phyloP scores from a whole-genome alignment of 64 coral and sea anemone species.

The Acropora tenuis region DNA sequence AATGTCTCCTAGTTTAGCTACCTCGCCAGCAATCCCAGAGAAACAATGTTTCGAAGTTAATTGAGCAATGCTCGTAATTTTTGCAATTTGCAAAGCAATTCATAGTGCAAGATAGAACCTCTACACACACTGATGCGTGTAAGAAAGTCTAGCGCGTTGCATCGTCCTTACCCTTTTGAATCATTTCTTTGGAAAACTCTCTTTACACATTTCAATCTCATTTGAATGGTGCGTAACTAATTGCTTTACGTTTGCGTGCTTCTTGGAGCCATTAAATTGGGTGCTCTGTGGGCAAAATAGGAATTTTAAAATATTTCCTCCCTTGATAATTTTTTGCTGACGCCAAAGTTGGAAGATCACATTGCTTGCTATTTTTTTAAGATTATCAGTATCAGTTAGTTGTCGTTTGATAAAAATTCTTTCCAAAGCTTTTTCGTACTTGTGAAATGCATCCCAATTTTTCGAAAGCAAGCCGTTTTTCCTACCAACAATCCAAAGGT shows the following conservation, averaged over 20 bases:
- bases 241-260: neutral
- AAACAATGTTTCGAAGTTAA: too few relatives aligned
- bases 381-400: neutral
- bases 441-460: neutral
- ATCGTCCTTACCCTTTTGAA: too few relatives aligned
- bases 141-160: too few relatives aligned
- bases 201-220: neutral
- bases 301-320: neutral
- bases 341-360: constrained; percentile 1
- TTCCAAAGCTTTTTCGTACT: neutral
- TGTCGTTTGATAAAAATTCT: constrained; percentile 8
- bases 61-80: too few relatives aligned
- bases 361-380: neutral
- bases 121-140: too few relatives aligned
- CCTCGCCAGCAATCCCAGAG: too few relatives aligned
- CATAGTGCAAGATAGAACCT: too few relatives aligned
- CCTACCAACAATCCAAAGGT: neutral
- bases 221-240: neutral
- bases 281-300: too few relatives aligned
- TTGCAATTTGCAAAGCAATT: too few relatives aligned
- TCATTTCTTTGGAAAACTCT: neutral
- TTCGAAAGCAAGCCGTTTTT: too few relatives aligned
- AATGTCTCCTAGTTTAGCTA: too few relatives aligned
- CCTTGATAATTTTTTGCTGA: neutral
- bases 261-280: neutral